Percentiles rank a stretch among this genome's conserved stretches.
Conservation (phyloP, 2,113 vertebrate species). For the Cyprinodon variegatus region DNA sequence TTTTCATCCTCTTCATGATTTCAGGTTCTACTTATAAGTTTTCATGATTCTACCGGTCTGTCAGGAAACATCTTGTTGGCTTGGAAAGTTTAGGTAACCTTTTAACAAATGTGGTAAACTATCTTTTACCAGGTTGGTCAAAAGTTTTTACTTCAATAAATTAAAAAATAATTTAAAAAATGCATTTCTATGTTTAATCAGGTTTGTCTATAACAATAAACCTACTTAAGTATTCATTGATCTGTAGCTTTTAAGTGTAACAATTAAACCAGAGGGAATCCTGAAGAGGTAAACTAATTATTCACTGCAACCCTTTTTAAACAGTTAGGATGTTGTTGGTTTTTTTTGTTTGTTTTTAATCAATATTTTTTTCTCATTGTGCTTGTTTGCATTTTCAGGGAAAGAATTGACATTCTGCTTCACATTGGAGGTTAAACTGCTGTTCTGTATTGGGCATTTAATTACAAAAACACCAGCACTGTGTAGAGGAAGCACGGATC, state of each 20-base stretch:
- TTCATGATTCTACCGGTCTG: too few species aligned
- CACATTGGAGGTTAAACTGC: not conserved
- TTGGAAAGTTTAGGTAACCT: not conserved
- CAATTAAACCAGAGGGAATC: not conserved
- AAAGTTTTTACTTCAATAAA: not conserved
- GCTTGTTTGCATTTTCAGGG: not conserved
- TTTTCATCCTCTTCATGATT: too few species aligned
- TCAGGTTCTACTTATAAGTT: not conserved
- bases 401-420: not conserved
- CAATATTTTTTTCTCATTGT: not conserved
- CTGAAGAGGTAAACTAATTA: not conserved
- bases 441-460: slow-evolving; percentile 22
- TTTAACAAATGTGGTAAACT: not conserved
- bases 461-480: slow-evolving; percentile 39
- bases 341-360: slow-evolving; percentile 23
- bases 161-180: not conserved
- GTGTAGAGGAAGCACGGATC: slow-evolving; percentile 15
- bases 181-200: too few species aligned
- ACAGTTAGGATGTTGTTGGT: not conserved
- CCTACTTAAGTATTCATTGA: not conserved
- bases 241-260: too few species aligned
- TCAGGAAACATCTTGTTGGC: too few species aligned
- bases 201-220: not conserved
- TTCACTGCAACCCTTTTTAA: not conserved
- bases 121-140: not conserved